Base-by-base conservation (phyloP, 2,888 invertebrate genomes). In the Drosophila vallismaia region DNA sequence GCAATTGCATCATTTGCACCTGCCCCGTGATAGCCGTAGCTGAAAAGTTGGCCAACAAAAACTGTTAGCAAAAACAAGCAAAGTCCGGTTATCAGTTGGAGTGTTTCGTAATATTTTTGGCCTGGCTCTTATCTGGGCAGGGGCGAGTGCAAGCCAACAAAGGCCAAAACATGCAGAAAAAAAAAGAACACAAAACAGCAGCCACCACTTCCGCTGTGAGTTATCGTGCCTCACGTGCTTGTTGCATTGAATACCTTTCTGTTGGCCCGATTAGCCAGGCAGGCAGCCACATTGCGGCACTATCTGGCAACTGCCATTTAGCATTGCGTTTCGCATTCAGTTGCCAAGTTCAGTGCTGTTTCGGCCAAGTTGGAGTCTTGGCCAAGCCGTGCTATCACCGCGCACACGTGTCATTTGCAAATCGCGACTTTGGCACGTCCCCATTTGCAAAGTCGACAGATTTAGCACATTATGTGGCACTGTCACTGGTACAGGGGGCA, bases 351-450 rank as follows among this genome's bases (percentile, higher is more conserved):
- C n/a, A n/a, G n/a, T n/a, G n/a, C n/a, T 4, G 26, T 26, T 26
- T 28, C 28, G 28, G 28, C 28, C 28, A 28, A 29, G 40, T 19
- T 8, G 40, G 6, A 19, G 40, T 36, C 31, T 19, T 19, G 19
- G 19, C 19, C 19, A 19, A 19, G 9, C 29, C 31, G 42, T 42
- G 38, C 64, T 77, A 71, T 78, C 81, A 36, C 12, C 36, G 40
- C 36, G 40, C 76, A 83, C 84, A 86, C 84, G 84, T 84, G 84
- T 86, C 86, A 76, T 75, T 78, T 64, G 70, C 64, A 62, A 84
- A 84, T 85, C 70, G 75, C 76, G 68, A 73, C 74, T 82, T 86
- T 86, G 86, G 78, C 84, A 84, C 84, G 87, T 84, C 78, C 81
- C 66, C 69, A 77, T 77, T 71, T 77, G 64, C 28, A 48, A 51